Evolutionary conservation across 2,113 vertebrate species (phyloP).

Genomic region (Phycodurus eques): DNA sequence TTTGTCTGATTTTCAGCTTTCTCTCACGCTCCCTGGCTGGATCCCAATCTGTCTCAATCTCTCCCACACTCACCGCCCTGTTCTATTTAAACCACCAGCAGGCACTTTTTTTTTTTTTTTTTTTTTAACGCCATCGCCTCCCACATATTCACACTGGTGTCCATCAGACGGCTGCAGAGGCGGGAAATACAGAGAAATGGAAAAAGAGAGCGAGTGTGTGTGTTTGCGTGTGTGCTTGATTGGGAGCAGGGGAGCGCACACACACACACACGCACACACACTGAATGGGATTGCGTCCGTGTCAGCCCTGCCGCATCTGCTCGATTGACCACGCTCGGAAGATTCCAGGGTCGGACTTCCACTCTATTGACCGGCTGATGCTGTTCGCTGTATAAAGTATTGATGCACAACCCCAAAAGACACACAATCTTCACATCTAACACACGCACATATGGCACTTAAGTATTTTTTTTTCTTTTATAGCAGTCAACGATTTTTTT

Average conservation of each 20-base stretch:
- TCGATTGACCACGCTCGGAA: conserved; percentile 68
- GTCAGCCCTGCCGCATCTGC: conserved; percentile 55
- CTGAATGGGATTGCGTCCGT: conserved; percentile 51
- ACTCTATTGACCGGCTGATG: conserved; percentile 60
- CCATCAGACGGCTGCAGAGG: conserved; percentile 34
- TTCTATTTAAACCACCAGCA: conserved; percentile 46
- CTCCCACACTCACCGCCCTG: conserved; percentile 31
- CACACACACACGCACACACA: background rate
- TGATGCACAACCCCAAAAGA: conserved; percentile 47
- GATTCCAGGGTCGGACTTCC: conserved; percentile 66
- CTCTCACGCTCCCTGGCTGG: conserved; percentile 13
- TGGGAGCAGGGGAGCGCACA: background rate
- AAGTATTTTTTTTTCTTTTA: conserved; percentile 12
- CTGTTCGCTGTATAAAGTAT: conserved; percentile 68
- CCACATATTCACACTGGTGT: conserved; percentile 35
- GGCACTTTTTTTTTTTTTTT: conserved; percentile 20
- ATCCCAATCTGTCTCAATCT: conserved; percentile 29
- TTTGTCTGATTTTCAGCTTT: conserved; percentile 1
- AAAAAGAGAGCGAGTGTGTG: conserved; percentile 10
- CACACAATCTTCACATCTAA: conserved; percentile 39
- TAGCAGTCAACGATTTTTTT: conserved; percentile 9
- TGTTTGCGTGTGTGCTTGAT: conserved; percentile 1
- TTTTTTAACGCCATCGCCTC: conserved; percentile 15
- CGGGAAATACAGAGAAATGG: conserved; percentile 16
- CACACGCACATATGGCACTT: conserved; percentile 6